Conservation (phyloP, 2,888 invertebrate species). For the Corythucha ciliata region DNA sequence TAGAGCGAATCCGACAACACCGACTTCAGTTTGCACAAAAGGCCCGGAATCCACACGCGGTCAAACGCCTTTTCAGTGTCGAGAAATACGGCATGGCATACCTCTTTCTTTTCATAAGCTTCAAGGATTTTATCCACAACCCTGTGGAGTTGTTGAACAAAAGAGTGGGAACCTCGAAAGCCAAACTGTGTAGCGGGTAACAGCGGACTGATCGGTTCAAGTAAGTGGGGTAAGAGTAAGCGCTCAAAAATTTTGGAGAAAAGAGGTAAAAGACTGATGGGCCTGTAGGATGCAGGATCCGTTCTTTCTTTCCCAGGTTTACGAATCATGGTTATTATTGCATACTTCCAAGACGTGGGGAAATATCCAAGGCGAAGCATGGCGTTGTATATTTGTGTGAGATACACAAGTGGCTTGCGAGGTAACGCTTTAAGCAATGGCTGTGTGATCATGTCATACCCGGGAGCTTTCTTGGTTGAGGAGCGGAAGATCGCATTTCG, state of each 20-base stretch:
- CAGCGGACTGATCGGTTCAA: background rate
- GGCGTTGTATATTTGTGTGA: conserved; percentile 2
- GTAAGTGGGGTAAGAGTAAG: background rate
- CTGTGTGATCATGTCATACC: conserved; percentile 4
- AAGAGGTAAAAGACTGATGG: conserved; percentile 3
- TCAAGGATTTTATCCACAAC: background rate
- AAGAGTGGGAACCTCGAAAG: background rate
- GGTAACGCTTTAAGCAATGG: conserved; percentile 4
- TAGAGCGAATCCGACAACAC: conserved; percentile 7
- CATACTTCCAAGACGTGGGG: background rate
- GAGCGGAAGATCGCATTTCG: conserved; percentile 15
- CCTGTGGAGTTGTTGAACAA: background rate
- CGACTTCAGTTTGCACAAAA: conserved; percentile 4
- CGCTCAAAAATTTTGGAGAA: conserved; percentile 13
- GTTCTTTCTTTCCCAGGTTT: background rate
- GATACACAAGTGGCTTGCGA: background rate
- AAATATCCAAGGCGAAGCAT: background rate
- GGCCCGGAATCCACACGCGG: background rate
- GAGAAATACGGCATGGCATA: conserved; percentile 2
- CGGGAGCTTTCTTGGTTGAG: conserved; percentile 13
- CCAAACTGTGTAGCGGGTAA: conserved; percentile 7
- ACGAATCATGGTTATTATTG: background rate
- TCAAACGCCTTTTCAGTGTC: conserved; percentile 11
- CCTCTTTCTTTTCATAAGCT: conserved; percentile 6
- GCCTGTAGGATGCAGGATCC: background rate